A percentile compares a stretch with the other conserved stretches of the same genome.
Evolutionary conservation across 2,113 vertebrate species (phyloP).

Genomic region (Siniperca chuatsi): DNA sequence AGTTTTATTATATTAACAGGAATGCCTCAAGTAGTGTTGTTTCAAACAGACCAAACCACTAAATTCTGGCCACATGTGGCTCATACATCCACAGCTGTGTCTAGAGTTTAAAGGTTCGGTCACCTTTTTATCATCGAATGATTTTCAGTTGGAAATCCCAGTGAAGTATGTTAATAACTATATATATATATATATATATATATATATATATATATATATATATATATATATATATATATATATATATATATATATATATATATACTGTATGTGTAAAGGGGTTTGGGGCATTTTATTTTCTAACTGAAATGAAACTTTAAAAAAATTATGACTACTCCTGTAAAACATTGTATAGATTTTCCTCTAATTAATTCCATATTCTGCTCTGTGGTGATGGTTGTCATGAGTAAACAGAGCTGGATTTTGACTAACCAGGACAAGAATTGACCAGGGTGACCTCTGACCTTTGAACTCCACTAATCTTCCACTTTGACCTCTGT

Average conservation of each 20-base stretch:
- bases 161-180: conserved; percentile 47
- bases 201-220: conserved; percentile 23
- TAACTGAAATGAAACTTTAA: conserved; percentile 39
- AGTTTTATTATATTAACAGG: conserved; percentile 67
- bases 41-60: conserved; percentile 40
- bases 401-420: conserved; percentile 11
- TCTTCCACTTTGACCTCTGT: conserved; percentile 46
- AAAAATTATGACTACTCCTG: conserved; percentile 24
- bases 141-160: conserved; percentile 38
- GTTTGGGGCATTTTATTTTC: conserved; percentile 59
- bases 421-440: conserved; percentile 37
- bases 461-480: conserved; percentile 45
- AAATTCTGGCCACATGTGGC: conserved; percentile 23
- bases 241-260: conserved; percentile 36
- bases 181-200: too few species aligned
- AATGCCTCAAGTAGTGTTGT: conserved; percentile 55
- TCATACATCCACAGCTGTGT: conserved; percentile 15
- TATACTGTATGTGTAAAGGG: conserved; percentile 15
- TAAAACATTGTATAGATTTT: conserved; percentile 46
- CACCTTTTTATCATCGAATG: conserved; percentile 34
- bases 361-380: conserved; percentile 22
- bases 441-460: conserved; percentile 54
- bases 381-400: conserved; percentile 11
- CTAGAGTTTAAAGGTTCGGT: conserved; percentile 43
- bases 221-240: not conserved